A percentile compares a stretch with the other conserved stretches of the same genome.
These are phyloP conservation scores for Oryzias woworae DNA, from an alignment of 2,113 vertebrate genomes.

Conservation along the genomic window DNA sequence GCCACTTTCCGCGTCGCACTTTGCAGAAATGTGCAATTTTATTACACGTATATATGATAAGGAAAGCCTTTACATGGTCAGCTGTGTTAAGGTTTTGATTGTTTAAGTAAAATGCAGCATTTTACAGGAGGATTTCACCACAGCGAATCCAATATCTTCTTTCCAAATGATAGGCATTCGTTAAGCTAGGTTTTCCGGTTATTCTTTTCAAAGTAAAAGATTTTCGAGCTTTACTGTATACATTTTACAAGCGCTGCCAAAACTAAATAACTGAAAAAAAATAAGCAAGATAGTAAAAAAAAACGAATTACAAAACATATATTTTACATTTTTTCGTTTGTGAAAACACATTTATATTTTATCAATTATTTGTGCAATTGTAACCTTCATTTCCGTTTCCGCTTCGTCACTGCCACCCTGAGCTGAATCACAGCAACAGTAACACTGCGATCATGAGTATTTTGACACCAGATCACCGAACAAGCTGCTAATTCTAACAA, in stretches of 20 bases:
- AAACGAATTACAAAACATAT: neutral
- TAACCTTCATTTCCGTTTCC: slow-evolving; percentile 53
- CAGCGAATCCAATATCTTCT: slow-evolving; percentile 25
- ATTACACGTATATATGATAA: neutral
- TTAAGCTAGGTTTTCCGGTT: neutral
- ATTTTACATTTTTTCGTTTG: neutral
- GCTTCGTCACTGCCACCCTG: slow-evolving; percentile 18
- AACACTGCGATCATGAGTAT: slow-evolving; percentile 9
- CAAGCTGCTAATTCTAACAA: neutral
- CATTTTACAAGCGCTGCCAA: neutral
- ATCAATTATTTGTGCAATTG: neutral
- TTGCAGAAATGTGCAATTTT: slow-evolving; percentile 14
- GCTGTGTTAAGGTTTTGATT: neutral
- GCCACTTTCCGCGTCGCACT: slow-evolving; percentile 6
- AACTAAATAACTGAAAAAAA: neutral
- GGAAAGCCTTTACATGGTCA: slow-evolving; percentile 8
- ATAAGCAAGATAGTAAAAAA: neutral
- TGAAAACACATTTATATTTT: neutral
- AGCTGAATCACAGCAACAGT: slow-evolving; percentile 3
- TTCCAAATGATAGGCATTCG: slow-evolving; percentile 18
- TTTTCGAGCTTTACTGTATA: neutral
- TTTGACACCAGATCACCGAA: neutral
- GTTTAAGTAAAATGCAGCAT: neutral
- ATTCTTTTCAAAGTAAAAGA: neutral
- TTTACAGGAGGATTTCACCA: neutral